Conservation (phyloP, 2,888 invertebrate genomes). For the Stictocephala bisonia region DNA sequence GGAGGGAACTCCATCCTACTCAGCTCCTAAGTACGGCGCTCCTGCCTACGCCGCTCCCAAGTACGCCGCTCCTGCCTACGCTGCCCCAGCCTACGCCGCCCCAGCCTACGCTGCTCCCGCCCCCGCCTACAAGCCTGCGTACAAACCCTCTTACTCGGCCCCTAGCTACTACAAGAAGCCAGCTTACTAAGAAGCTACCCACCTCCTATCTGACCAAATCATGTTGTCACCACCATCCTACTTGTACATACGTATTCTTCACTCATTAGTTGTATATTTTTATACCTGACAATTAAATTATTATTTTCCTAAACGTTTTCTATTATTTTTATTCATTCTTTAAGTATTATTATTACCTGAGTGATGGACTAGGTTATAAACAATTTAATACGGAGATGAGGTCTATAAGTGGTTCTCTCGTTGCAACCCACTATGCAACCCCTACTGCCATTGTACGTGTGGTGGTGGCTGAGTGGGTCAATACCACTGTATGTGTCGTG, state of each 20-base stretch:
- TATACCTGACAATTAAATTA: conserved; percentile 9
- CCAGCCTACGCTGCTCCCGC: conserved; percentile 56
- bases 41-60: conserved; percentile 54
- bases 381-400: too few species aligned
- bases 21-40: conserved; percentile 50
- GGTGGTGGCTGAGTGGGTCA: too few species aligned
- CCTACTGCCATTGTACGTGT: too few species aligned
- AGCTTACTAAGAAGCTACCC: conserved; percentile 32
- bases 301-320: too few species aligned
- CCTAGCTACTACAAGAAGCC: conserved; percentile 43
- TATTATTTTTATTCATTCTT: too few species aligned
- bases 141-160: conserved; percentile 57
- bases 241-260: conserved; percentile 31
- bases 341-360: too few species aligned
- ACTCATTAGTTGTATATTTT: conserved; percentile 27
- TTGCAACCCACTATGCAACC: too few species aligned
- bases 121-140: conserved; percentile 58
- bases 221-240: conserved; percentile 22
- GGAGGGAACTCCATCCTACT: conserved; percentile 48
- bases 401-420: too few species aligned
- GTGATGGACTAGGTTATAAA: too few species aligned
- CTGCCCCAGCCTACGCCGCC: conserved; percentile 62
- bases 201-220: too few species aligned
- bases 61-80: conserved; percentile 63
- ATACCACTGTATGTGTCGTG: too few species aligned